Percentiles rank a stretch among this genome's conserved stretches.
phyloP scores from a whole-genome alignment of 2,113 vertebrate species.

The Acrocephalus kingi region DNA sequence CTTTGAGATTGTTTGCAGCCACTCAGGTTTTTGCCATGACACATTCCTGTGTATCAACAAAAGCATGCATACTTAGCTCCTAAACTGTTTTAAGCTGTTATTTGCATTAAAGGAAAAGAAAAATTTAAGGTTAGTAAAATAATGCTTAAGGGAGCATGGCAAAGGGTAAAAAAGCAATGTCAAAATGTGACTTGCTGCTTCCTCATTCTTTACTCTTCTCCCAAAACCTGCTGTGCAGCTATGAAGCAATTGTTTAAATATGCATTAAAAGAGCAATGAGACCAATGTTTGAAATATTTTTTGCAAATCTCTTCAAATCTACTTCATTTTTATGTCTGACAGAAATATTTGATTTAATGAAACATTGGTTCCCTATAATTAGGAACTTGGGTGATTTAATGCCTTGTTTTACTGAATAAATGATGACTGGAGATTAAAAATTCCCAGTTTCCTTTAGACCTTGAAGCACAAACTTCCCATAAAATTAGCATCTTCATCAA shows the following conservation, averaged over 20 bases:
- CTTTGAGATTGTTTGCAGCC: background rate
- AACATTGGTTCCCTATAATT: background rate
- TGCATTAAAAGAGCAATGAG: background rate
- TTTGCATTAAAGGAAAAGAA: background rate
- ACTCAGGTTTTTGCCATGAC: background rate
- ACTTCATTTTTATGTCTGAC: background rate
- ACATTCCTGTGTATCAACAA: background rate
- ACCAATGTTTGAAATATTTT: background rate
- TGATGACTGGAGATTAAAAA: background rate
- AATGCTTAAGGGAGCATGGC: background rate
- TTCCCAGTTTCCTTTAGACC: background rate
- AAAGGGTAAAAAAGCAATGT: background rate
- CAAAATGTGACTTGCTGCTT: conserved; percentile 3
- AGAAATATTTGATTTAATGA: conserved; percentile 22
- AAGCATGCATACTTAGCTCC: background rate
- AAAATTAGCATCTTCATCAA: background rate
- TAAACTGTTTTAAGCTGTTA: background rate
- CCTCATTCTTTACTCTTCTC: background rate
- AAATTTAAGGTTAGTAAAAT: background rate
- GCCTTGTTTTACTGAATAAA: conserved; percentile 1
- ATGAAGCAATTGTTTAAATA: conserved; percentile 29
- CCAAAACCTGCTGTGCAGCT: background rate
- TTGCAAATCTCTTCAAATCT: conserved; percentile 24
- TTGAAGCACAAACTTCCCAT: background rate
- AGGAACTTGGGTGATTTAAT: background rate